Conservation (phyloP, 30 jellyfish, hydroid and myxozoan species). For the Hydractinia symbiolongicarpus region DNA sequence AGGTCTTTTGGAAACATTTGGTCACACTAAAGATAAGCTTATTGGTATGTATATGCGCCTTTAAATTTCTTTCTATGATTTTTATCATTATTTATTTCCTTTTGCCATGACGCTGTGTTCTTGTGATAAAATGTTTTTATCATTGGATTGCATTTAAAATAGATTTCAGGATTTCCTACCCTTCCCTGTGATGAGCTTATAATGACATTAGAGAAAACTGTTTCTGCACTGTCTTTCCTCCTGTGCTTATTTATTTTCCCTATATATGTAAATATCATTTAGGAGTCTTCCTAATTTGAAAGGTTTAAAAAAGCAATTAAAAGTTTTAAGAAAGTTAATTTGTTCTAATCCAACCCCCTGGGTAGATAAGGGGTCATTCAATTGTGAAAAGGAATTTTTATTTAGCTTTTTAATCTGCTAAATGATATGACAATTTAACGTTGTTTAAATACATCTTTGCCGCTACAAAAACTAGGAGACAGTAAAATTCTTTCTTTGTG, state of each 20-base stretch:
- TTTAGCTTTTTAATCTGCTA: not conserved
- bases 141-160: not conserved
- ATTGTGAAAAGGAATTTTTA: not conserved
- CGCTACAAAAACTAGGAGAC: too few relatives aligned
- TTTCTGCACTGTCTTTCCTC: too few relatives aligned
- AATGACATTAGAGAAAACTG: too few relatives aligned
- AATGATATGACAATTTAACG: not conserved
- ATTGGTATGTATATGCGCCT: conserved; percentile 45
- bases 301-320: too few relatives aligned
- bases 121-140: not conserved
- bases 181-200: too few relatives aligned
- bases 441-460: not conserved
- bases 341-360: conserved; percentile 1
- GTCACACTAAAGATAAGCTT: conserved; percentile 37
- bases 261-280: too few relatives aligned
- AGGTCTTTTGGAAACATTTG: conserved; percentile 34
- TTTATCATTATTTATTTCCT: not conserved
- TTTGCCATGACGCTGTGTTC: not conserved
- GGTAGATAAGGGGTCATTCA: conserved; percentile 10
- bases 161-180: not conserved
- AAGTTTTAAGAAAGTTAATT: too few relatives aligned
- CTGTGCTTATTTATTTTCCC: too few relatives aligned
- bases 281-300: too few relatives aligned
- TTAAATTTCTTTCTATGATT: not conserved
- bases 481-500: too few relatives aligned